A percentile compares a stretch with the other conserved stretches of the same genome.
Evolutionary conservation across 1,140 invertebrate genomes (phyloP).

Genomic region (Neodiprion virginianus): DNA sequence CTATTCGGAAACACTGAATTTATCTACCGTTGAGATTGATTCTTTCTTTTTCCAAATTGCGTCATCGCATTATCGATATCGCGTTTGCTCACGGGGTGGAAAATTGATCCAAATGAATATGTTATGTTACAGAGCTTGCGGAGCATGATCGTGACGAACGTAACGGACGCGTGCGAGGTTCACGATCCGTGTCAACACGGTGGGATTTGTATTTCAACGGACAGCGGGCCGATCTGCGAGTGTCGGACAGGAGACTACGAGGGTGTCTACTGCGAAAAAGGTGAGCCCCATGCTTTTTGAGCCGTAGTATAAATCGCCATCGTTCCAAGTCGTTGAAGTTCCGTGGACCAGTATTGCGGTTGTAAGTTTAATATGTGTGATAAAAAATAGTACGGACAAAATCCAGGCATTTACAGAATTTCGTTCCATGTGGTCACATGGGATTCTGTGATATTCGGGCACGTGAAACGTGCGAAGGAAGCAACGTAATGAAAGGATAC

Average conservation of each 20-base stretch:
- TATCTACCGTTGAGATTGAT: too few relatives aligned
- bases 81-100: too few relatives aligned
- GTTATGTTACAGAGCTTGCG: constrained; percentile 66
- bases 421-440: too few relatives aligned
- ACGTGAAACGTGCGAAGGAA: too few relatives aligned
- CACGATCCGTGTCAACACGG: constrained; percentile 92
- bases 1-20: too few relatives aligned
- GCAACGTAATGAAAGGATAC: too few relatives aligned
- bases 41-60: too few relatives aligned
- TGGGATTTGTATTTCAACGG: constrained; percentile 93
- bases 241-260: constrained; percentile 90
- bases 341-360: not conserved
- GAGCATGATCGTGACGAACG: constrained; percentile 59
- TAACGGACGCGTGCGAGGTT: constrained; percentile 82
- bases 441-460: too few relatives aligned
- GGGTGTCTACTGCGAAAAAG: constrained; percentile 92
- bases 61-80: too few relatives aligned
- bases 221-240: constrained; percentile 92
- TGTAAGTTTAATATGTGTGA: too few relatives aligned
- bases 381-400: too few relatives aligned
- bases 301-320: not conserved
- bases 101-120: not conserved
- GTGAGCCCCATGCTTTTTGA: constrained; percentile 62
- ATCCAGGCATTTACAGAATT: too few relatives aligned
- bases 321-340: not conserved